phyloP scores from a whole-genome alignment of 2,113 vertebrate genomes.

The Ictalurus punctatus region DNA sequence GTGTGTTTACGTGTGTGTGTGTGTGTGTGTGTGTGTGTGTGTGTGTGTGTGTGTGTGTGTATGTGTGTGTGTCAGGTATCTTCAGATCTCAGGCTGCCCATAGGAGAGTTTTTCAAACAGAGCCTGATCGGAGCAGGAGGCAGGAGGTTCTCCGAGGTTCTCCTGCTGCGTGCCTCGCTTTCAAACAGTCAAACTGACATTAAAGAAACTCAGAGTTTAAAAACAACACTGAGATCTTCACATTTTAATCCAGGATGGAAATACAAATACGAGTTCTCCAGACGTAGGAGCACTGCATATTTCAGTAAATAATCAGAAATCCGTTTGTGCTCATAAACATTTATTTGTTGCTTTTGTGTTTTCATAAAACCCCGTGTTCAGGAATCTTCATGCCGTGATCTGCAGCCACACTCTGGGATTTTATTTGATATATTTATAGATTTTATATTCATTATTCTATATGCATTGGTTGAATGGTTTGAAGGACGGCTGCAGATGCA shows the following conservation, averaged over 20 bases:
- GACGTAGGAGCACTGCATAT: neutral
- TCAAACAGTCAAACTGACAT: neutral
- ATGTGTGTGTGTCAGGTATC: conserved; percentile 11
- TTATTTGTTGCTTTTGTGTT: neutral
- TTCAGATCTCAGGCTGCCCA: conserved; percentile 51
- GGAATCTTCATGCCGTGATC: neutral
- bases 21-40: neutral
- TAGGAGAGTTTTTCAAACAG: conserved; percentile 47
- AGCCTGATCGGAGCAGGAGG: conserved; percentile 11
- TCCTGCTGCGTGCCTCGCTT: conserved; percentile 7
- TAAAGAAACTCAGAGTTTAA: neutral
- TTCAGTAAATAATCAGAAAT: neutral
- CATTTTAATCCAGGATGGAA: neutral
- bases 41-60: neutral
- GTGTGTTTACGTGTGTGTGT: neutral
- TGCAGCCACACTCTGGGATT: neutral
- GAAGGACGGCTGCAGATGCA: neutral
- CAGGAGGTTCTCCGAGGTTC: neutral
- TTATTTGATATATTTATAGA: neutral
- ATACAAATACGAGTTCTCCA: neutral
- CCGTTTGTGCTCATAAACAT: neutral
- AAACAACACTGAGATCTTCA: neutral
- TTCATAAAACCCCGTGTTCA: neutral
- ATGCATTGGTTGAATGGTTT: neutral
- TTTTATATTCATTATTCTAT: neutral